Base-by-base conservation (phyloP, 2,888 invertebrate species). In the Agrypnus murinus region DNA sequence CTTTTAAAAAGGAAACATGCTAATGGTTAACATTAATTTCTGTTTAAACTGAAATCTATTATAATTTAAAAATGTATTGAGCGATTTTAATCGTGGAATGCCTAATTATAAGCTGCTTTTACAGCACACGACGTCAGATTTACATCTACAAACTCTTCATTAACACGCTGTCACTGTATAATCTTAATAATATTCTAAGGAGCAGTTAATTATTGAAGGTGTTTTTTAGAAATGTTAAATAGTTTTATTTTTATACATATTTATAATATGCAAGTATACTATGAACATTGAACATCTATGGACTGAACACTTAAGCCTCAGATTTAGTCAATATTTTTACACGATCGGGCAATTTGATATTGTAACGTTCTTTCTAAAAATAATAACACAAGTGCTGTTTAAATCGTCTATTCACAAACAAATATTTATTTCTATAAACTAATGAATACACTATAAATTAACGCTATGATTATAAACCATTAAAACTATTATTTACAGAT, bases 1-100 rank as follows among this genome's bases (percentile, higher is more conserved):
- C 43, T 43, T 15, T n/a, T 7, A 8, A 8, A 12, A 43, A 8
- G 43, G 4, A 43, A 43, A 43, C 14, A 43, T 43, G 12, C 12
- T 43, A 43, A 43, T 43, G 14, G 43, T 15, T 43, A 43, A 43
- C 43, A 17, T 46, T 46, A 46, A 46, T 46, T 46, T 46, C 46
- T 19, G 46, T 17, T 46, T 19, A 46, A 17, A 25, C 10, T 19
- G 17, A 17, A 19, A 46, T 10, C 46, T 46, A 19, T 9, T 17
- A 25, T 10, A 14, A 19, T 46, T 46, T 46, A n/a, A 46, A 17
- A 46, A 19, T 25, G 17, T 25, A 19, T n/a, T 14, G 17, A 7
- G 19, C 46, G 25, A 25, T 25, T 25, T 46, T 10, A 46, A 46
- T 46, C 46, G 17, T 19, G 19, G 10, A 19, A 25, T 46, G 10